Evolutionary conservation across 2,113 vertebrate species (phyloP), one percentile per base, ranked within the genome.

Genomic region (Calonectris borealis): DNA sequence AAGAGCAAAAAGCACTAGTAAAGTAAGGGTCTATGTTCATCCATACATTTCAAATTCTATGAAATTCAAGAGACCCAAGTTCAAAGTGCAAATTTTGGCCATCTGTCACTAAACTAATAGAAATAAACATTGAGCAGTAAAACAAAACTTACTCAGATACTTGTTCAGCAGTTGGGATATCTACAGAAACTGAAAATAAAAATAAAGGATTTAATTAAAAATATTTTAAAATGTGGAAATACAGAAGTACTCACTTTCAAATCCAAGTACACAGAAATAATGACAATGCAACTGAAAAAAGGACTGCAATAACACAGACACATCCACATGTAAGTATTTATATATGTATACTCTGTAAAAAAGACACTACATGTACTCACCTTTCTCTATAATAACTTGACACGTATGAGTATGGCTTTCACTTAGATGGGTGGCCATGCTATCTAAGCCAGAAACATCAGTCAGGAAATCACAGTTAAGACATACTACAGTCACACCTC

Each of bases 381-480:
- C 98, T 98, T 98, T 98, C 88, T 99, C 98, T 92, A 98, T 82
- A 92, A 99, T 97, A 94, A 99, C 98, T 98, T 98, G 99, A 96
- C 99, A 99, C 55, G 96, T 94, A 49, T 99, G 99, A 97, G 97
- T 96, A 42, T 98, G 98, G 81, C 96, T 98, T 90, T 98, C 98
- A 88, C 97, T 98, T 95, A 99, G 98, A 97, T 99, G 99, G 68
- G 98, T 98, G 84, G 98, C 98, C 99, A 99, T 99, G 49, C 98
- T 98, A 97, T 99, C 99, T 71, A 99, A 97, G 31, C 98, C 98
- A 94, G 98, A 98, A 84, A 97, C 98, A 60, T 98, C 98, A 72
- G 98, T 95, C 64, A 99, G 97, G 96, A 99, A 99, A 94, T 99
- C 98, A 97, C 99, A 99, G 97, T 98, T 99, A 90, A 99, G 98